These are phyloP conservation scores for Cephalotes varians DNA, from an alignment of 2,888 invertebrate genomes.

Conservation along the genomic window DNA sequence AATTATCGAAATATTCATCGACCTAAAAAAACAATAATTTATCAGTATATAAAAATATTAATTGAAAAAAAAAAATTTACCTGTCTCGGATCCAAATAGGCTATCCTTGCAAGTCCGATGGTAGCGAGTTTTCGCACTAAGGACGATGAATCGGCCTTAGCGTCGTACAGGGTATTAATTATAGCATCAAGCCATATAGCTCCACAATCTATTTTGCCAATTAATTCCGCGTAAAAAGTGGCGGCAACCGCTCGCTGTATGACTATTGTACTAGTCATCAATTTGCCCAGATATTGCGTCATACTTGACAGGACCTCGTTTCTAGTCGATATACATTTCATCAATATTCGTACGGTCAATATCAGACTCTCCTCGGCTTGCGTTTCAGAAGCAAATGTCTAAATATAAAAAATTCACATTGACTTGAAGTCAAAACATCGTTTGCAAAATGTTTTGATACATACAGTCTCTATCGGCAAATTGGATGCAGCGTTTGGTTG, in stretches of 20 bases:
- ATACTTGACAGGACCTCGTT: conserved; percentile 71
- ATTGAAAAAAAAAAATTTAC: conserved; percentile 55
- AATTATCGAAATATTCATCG: conserved; percentile 80
- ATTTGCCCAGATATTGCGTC: conserved; percentile 74
- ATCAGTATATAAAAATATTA: not conserved
- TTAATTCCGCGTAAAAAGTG: conserved; percentile 80
- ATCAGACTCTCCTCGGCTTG: conserved; percentile 79
- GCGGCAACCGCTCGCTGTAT: conserved; percentile 80
- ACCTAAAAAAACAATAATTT: conserved; percentile 66
- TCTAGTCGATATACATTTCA: conserved; percentile 74
- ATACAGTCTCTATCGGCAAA: conserved; percentile 75
- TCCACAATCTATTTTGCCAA: conserved; percentile 78
- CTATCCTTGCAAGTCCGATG: conserved; percentile 80
- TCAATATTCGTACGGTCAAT: conserved; percentile 75
- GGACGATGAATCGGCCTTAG: conserved; percentile 80
- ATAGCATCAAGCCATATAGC: conserved; percentile 81
- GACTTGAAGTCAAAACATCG: not conserved
- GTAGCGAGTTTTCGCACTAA: conserved; percentile 81
- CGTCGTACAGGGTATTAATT: conserved; percentile 80
- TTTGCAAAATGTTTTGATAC: conserved; percentile 19
- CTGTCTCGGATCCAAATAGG: conserved; percentile 77
- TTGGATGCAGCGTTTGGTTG: conserved; percentile 74
- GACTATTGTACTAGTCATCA: conserved; percentile 78
- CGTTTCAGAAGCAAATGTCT: conserved; percentile 77
- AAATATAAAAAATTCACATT: conserved; percentile 16